phyloP scores from a whole-genome alignment of 2,113 vertebrate species.

The Paraplagusia blochii region DNA sequence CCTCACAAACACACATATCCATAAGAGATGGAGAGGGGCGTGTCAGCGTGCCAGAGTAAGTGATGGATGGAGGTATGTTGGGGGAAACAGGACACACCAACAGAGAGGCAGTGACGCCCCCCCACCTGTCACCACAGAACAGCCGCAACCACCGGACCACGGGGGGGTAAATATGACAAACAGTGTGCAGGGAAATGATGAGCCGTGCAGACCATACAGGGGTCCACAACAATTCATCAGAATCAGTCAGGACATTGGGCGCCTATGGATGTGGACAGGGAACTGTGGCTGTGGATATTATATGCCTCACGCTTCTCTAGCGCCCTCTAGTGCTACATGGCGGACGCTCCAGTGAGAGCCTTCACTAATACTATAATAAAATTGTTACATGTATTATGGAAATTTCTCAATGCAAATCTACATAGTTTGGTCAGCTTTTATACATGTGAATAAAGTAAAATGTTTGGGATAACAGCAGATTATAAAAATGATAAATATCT shows the following conservation, averaged over 20 bases:
- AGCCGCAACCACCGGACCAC: constrained; percentile 46
- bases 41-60: constrained; percentile 49
- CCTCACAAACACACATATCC: constrained; percentile 36
- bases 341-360: not conserved
- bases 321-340: constrained; percentile 35
- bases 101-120: constrained; percentile 45
- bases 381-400: no score
- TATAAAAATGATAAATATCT: no score
- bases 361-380: no score
- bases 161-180: constrained; percentile 1
- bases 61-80: constrained; percentile 64
- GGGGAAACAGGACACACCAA: constrained; percentile 10
- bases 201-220: no score
- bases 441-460: no score
- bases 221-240: no score
- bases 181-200: not conserved
- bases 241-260: not conserved
- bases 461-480: no score
- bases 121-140: constrained; percentile 56
- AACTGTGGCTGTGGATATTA: not conserved
- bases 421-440: no score
- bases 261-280: not conserved
- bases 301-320: constrained; percentile 1
- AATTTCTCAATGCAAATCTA: no score
- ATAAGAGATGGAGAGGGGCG: constrained; percentile 48